Conservation (phyloP, 1,140 invertebrate genomes). For the Achatina immaculata region DNA sequence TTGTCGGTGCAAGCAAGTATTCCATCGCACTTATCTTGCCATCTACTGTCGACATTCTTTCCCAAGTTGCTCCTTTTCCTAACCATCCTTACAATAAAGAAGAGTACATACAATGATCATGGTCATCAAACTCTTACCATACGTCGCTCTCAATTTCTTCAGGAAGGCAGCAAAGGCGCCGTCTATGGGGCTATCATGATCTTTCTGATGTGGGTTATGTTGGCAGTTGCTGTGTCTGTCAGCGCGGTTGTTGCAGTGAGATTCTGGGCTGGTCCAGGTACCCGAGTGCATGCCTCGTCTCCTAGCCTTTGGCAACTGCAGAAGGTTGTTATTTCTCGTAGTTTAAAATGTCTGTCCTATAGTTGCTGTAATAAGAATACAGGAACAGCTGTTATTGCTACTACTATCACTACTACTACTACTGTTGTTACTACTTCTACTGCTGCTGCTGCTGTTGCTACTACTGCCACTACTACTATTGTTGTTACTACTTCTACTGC, state of each 20-base stretch:
- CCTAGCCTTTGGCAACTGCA: constrained; percentile 58
- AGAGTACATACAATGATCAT: too few species aligned
- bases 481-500: too few species aligned
- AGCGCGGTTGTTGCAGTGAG: constrained; percentile 47
- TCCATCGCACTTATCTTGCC: neutral
- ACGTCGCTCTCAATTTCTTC: too few species aligned
- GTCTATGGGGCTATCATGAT: constrained; percentile 50
- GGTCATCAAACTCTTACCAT: too few species aligned
- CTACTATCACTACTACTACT: too few species aligned
- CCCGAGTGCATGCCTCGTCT: constrained; percentile 55
- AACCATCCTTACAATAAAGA: neutral
- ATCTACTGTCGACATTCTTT: neutral
- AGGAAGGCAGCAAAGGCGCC: constrained; percentile 46
- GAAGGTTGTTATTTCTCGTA: constrained; percentile 37
- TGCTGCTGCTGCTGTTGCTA: too few species aligned
- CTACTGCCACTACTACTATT: too few species aligned
- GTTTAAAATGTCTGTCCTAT: too few species aligned
- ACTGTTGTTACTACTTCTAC: too few species aligned
- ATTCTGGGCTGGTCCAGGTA: constrained; percentile 51
- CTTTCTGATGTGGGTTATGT: constrained; percentile 48
- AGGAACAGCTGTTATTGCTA: too few species aligned
- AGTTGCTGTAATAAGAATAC: too few species aligned
- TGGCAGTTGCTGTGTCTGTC: constrained; percentile 39
- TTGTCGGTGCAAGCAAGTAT: neutral
- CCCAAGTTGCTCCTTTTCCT: neutral